A percentile compares a stretch with the other conserved stretches of the same genome.
Evolutionary conservation across 1,140 invertebrate genomes (phyloP).

Genomic region (Acromyrmex charruanus): DNA sequence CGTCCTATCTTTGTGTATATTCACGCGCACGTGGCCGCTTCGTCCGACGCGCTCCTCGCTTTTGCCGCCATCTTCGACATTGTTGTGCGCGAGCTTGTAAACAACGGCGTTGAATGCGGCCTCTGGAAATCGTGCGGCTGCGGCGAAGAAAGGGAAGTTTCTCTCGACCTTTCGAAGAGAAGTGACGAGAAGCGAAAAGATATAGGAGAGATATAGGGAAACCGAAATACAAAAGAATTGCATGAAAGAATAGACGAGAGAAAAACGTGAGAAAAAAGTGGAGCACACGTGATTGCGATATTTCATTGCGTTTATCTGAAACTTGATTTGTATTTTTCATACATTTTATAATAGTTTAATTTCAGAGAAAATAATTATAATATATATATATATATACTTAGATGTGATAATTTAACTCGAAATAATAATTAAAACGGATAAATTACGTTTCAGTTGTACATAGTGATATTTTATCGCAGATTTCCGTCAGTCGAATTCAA

Average conservation of each 20-base stretch:
- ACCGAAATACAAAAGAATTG: neutral
- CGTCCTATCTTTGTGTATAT: constrained; percentile 11
- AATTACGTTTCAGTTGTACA: neutral
- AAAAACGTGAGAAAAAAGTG: neutral
- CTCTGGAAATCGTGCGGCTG: neutral
- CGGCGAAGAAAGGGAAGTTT: neutral
- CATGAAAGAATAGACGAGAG: neutral
- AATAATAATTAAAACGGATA: neutral
- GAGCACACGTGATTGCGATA: neutral
- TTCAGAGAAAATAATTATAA: neutral
- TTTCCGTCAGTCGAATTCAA: neutral
- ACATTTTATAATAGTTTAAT: neutral
- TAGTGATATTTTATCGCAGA: neutral
- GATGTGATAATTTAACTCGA: neutral
- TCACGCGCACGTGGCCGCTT: constrained; percentile 41
- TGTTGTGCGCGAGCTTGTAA: constrained; percentile 32
- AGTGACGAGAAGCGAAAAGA: neutral
- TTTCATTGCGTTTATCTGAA: neutral
- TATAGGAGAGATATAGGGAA: neutral
- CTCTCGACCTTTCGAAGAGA: neutral
- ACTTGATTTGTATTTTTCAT: neutral
- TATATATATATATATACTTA: neutral
- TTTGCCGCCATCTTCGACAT: constrained; percentile 42
- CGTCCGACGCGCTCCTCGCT: constrained; percentile 10
- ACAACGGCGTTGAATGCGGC: constrained; percentile 1